Evolutionary conservation across 2,888 invertebrate genomes (phyloP), one percentile per base, ranked within the genome.

Genomic region (Heliconius cydno): DNA sequence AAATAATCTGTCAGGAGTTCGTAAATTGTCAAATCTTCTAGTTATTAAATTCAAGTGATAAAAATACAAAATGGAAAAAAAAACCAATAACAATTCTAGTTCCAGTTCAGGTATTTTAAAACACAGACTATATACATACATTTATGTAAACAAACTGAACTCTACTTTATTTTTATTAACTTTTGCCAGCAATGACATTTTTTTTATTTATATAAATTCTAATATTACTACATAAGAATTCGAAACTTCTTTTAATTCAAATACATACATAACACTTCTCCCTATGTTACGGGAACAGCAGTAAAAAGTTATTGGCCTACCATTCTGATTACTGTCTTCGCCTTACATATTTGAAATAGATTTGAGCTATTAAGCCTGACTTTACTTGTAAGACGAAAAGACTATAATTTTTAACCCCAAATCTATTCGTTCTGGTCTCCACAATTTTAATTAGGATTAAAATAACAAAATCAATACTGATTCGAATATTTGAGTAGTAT

Each of bases 11-110:
- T 73, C 73, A 73, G 25, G n/a, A 38, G 25, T 34, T 38, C 41
- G 63, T 41, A 67, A 63, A 67, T 84, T 83, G 81, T 82, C 85
- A 89, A 88, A 86, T 87, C 86, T 79, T 82, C 83, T 84, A 88
- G 86, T 87, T 76, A 60, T 15, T 46, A 77, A 77, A 71, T 80
- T 83, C 83, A 81, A 52, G 80, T 81, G 78, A 77, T 83, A 84
- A 86, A 84, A 84, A 84, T 46, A 71, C 83, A 81, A 85, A 81
- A 83, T 79, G 75, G 66, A 79, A 87, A 86, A 87, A 74, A 87
- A 85, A 81, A 71, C 82, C 41, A 75, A 79, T 74, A 79, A 75
- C 67, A 83, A 82, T 74, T 80, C 81, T 3, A 79, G 68, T 46
- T 76, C 80, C 6, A 57, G 79, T 2, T n/a, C 82, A 77, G 80